Evolutionary conservation across 2,797 vertebrate species (phyloP).

Genomic region (Danionella dracula): DNA sequence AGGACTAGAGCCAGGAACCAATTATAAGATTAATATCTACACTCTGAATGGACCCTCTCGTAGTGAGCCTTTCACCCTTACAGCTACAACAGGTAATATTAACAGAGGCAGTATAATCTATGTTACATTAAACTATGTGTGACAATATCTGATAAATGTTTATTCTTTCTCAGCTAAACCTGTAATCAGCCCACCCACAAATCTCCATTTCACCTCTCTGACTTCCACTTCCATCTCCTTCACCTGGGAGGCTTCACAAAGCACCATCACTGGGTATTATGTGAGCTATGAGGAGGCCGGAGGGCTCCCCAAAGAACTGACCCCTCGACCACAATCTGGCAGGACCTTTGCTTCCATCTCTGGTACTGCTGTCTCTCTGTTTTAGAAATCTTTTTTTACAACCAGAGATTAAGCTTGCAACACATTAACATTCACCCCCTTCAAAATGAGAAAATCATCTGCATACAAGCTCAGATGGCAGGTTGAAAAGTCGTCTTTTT

Average conservation of each 20-base stretch:
- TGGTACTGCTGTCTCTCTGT: constrained; percentile 59
- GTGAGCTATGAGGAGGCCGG: constrained; percentile 84
- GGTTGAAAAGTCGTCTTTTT: no score
- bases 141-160: not conserved
- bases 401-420: no score
- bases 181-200: constrained; percentile 84
- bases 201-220: constrained; percentile 85
- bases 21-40: constrained; percentile 89
- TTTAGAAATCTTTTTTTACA: no score
- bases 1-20: constrained; percentile 89
- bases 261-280: constrained; percentile 85
- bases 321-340: constrained; percentile 74
- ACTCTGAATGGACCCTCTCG: constrained; percentile 85
- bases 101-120: no score
- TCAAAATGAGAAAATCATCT: no score
- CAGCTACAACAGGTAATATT: constrained; percentile 79
- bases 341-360: constrained; percentile 76
- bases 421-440: no score
- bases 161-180: constrained; percentile 57
- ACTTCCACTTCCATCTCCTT: constrained; percentile 80
- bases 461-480: no score
- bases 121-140: no score
- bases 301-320: constrained; percentile 71
- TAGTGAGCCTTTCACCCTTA: constrained; percentile 82
- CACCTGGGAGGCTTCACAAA: constrained; percentile 84